Evolutionary conservation across 2,888 invertebrate species (phyloP), one percentile per base, ranked within the genome.

Genomic region (Aethes cnicana): DNA sequence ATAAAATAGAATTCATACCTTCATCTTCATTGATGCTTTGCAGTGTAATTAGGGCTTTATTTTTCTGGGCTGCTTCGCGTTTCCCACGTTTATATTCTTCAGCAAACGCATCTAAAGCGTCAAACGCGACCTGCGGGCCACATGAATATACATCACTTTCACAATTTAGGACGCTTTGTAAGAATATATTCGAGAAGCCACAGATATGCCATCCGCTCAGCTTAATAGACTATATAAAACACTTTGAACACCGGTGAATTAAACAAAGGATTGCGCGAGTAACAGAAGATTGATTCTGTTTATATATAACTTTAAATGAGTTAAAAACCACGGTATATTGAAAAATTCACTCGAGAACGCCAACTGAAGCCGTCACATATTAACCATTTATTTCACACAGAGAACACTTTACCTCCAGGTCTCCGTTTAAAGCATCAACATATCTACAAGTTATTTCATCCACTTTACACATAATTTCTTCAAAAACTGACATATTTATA

Each of bases 11-110:
- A n/a, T 12, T 25, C 57, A 63, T 72, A 84, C 88, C 80, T 59
- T 83, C 87, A 47, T 83, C 83, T 59, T 88, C 88, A 46, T 78
- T 64, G 47, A 89, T 88, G 59, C 84, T 83, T 59, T 86, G 80
- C 52, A 88, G 81, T 14, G 69, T 74, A 36, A 68, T 56, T 41
- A 47, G 63, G 54, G 65, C 75, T 68, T 79, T 84, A 30, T 81
- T 79, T 56, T 77, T 83, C n/a, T 64, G 64, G 2, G 58, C 41
- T 44, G 74, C 79, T 48, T 81, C 83, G 53, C 77, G 78, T 56
- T 65, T 69, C 12, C 50, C 60, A 16, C 74, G 74, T n/a, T 63
- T 61, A 58, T 68, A 76, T 36, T 85, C 84, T 39, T 81, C 83
- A 54, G 79, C 83, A 56, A 83, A 82, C 58, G 81, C 79, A 61